Evolutionary conservation across 2,888 invertebrate genomes (phyloP).

Genomic region (Disparrhopalites patrizii): DNA sequence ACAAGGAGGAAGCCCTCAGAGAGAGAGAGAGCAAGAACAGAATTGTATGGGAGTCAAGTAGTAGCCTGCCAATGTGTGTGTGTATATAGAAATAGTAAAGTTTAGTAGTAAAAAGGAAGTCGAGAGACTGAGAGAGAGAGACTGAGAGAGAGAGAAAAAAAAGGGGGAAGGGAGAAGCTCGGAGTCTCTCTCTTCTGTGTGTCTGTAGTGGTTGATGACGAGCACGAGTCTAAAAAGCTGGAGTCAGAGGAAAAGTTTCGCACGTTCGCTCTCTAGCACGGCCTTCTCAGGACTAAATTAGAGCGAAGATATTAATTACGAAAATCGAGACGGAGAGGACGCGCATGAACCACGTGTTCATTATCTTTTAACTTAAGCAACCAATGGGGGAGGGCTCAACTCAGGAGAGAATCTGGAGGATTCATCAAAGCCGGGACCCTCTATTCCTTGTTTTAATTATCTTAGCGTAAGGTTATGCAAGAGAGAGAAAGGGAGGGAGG

Average conservation of each 20-base stretch:
- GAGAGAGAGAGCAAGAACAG: background rate
- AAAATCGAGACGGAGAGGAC: conserved; percentile 42
- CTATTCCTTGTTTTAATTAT: conserved; percentile 47
- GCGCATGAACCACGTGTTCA: conserved; percentile 49
- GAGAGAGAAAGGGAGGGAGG: too few relatives aligned
- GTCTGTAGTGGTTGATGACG: conserved; percentile 11
- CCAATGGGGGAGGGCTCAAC: conserved; percentile 40
- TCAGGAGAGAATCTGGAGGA: conserved; percentile 33
- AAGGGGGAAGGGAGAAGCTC: conserved; percentile 4
- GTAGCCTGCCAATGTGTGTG: background rate
- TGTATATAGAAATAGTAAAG: background rate
- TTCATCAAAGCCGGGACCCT: conserved; percentile 44
- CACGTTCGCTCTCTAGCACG: conserved; percentile 42
- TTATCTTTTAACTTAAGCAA: conserved; percentile 45
- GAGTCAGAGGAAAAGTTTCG: conserved; percentile 29
- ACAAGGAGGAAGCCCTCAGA: background rate
- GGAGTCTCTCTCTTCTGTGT: background rate
- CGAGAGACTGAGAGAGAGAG: background rate
- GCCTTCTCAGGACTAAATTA: conserved; percentile 44
- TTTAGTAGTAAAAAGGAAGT: background rate
- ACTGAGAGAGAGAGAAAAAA: background rate
- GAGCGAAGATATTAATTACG: conserved; percentile 45
- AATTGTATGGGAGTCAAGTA: background rate
- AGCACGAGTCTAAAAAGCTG: conserved; percentile 26
- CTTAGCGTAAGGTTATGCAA: conserved; percentile 45